These are phyloP conservation scores for Ctenodactylus gundi DNA, from an alignment of 2,113 vertebrate species.

Conservation along the genomic window DNA sequence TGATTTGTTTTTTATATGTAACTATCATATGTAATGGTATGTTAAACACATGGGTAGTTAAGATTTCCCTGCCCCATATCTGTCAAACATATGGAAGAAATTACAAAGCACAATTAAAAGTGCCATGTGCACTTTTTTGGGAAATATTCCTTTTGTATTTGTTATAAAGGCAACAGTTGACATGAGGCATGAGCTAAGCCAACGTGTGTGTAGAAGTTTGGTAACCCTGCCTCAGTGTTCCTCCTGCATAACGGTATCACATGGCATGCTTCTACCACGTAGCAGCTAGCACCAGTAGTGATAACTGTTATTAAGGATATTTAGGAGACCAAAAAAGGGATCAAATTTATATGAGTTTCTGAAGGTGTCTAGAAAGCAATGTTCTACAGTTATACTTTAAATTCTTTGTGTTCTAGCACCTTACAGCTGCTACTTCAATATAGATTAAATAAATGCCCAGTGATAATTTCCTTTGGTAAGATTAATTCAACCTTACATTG, in stretches of 20 bases:
- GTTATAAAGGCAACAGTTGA: neutral
- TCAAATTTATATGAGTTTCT: conserved; percentile 1
- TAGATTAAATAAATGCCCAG: neutral
- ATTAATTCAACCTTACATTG: conserved; percentile 65
- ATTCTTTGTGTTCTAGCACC: neutral
- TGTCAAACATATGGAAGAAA: conserved; percentile 42
- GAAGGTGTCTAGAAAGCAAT: neutral
- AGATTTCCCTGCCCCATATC: neutral
- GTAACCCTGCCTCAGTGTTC: neutral
- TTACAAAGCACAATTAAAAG: conserved; percentile 30
- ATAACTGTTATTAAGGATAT: neutral
- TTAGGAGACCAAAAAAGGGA: fast-evolving
- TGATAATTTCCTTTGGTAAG: conserved; percentile 27
- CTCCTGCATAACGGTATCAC: neutral
- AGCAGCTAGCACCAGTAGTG: neutral
- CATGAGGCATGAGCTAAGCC: neutral
- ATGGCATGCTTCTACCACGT: neutral
- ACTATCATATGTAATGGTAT: neutral
- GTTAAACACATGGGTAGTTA: conserved; percentile 35
- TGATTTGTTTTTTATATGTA: conserved; percentile 26
- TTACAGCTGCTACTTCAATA: neutral
- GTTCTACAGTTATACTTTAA: neutral
- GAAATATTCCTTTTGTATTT: neutral
- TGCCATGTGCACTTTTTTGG: neutral
- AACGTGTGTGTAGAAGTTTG: neutral